phyloP scores from a whole-genome alignment of 2,888 invertebrate species.

The Lithodes maja region DNA sequence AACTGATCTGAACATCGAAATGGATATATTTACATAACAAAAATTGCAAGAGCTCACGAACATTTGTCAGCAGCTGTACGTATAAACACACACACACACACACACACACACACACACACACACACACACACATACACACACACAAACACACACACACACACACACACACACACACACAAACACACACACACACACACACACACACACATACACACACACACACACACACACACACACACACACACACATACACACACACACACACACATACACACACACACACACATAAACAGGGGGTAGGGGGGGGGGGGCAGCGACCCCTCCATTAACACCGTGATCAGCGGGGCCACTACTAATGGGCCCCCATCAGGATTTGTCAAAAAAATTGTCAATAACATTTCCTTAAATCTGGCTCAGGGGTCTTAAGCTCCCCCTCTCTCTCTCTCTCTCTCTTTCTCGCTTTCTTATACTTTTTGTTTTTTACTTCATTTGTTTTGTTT shows the following conservation, averaged over 20 bases:
- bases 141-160: slow-evolving; percentile 25
- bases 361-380: slow-evolving; percentile 39
- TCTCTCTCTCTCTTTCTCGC: not conserved
- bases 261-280: slow-evolving; percentile 20
- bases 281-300: not conserved
- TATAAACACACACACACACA: too few relatives aligned
- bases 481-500: not conserved
- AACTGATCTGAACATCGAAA: too few relatives aligned
- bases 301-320: not conserved
- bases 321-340: slow-evolving; percentile 15
- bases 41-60: too few relatives aligned
- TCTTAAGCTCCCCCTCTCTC: not conserved
- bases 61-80: too few relatives aligned
- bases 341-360: slow-evolving; percentile 33
- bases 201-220: not conserved
- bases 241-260: slow-evolving; percentile 36
- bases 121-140: too few relatives aligned
- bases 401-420: slow-evolving; percentile 31
- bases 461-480: not conserved
- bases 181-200: slow-evolving; percentile 24
- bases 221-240: slow-evolving; percentile 7
- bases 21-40: too few relatives aligned
- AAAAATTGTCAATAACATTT: slow-evolving; percentile 51
- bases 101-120: slow-evolving; percentile 26
- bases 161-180: slow-evolving; percentile 18